Conservation (phyloP, 2,113 vertebrate genomes). For the Sphyrna mokarran region DNA sequence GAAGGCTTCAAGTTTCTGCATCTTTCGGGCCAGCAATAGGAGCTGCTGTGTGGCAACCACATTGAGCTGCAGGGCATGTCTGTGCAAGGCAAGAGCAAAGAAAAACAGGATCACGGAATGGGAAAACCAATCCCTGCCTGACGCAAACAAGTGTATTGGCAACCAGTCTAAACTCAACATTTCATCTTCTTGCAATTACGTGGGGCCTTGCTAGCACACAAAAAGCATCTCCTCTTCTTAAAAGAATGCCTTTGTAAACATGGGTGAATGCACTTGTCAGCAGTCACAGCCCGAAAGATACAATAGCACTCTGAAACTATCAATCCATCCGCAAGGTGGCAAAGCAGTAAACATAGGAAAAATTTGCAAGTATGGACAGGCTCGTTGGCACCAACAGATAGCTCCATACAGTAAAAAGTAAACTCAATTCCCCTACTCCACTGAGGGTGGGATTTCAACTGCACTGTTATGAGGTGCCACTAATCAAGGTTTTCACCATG, state of each 20-base stretch:
- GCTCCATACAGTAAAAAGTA: not conserved
- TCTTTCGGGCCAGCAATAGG: slow-evolving; percentile 74
- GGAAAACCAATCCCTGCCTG: not conserved
- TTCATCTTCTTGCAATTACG: not conserved
- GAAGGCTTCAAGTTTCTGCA: slow-evolving; percentile 83
- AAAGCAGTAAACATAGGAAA: not conserved
- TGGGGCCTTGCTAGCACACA: too few species aligned
- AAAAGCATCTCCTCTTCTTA: not conserved
- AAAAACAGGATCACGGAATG: slow-evolving; percentile 24
- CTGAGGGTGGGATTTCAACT: not conserved
- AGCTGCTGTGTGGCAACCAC: slow-evolving; percentile 83
- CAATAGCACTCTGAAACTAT: not conserved
- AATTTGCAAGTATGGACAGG: not conserved
- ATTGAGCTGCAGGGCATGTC: slow-evolving; percentile 80
- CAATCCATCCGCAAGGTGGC: not conserved
- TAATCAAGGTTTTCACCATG: not conserved
- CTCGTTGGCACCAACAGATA: not conserved
- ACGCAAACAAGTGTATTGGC: not conserved
- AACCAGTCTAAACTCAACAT: not conserved
- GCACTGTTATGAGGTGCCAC: not conserved
- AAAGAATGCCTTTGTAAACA: not conserved
- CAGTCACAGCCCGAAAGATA: not conserved
- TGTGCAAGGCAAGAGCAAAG: slow-evolving; percentile 42
- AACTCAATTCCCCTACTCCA: not conserved
- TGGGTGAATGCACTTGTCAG: not conserved